Evolutionary conservation across 2,113 vertebrate genomes (phyloP), one percentile per base, ranked within the genome.

Genomic region (Mustelus asterias): DNA sequence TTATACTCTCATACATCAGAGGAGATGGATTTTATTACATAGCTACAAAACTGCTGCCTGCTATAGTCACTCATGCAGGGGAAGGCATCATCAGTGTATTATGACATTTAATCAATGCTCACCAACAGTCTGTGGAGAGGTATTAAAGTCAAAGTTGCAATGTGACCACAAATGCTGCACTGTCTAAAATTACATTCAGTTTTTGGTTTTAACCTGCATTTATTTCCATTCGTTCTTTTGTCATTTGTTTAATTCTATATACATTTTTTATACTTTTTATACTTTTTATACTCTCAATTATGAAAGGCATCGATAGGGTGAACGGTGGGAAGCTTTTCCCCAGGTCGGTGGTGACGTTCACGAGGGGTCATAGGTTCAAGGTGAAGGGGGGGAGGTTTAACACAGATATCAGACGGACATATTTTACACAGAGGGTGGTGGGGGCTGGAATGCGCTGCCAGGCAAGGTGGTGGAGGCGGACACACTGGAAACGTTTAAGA

Each of bases 21-120:
- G 96, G 96, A 97, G 98, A 98, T 98, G 98, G 98, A 98, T 98
- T 98, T 98, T 97, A 98, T 98, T 98, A 98, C 97, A 96, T 97
- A 97, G 97, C 97, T 96, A 97, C 97, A 97, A 97, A 96, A 96
- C 96, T 96, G 97, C 97, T 96, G 86, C 83, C 96, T 96, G 80
- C 96, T 88, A 96, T 97, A 96, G 97, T 96, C 96, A 96, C 96
- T 96, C 96, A 95, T 96, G 97, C 96, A 96, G 97, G 97, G 97
- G 97, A 97, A 98, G 97, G 97, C 97, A 98, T 98, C 97, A 98
- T 97, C 96, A 96, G 96, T 97, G 97, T 96, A 97, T 97, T 97
- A 97, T 97, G 97, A 97, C 97, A 96, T 97, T 97, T 97, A 97
- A 95, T 95, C 80, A 86, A 95, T 95, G 60, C 67, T 95, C 69